Percentiles rank a stretch among this genome's conserved stretches.
Conservation (phyloP, 2,113 vertebrate genomes). For the Cebus imitator region DNA sequence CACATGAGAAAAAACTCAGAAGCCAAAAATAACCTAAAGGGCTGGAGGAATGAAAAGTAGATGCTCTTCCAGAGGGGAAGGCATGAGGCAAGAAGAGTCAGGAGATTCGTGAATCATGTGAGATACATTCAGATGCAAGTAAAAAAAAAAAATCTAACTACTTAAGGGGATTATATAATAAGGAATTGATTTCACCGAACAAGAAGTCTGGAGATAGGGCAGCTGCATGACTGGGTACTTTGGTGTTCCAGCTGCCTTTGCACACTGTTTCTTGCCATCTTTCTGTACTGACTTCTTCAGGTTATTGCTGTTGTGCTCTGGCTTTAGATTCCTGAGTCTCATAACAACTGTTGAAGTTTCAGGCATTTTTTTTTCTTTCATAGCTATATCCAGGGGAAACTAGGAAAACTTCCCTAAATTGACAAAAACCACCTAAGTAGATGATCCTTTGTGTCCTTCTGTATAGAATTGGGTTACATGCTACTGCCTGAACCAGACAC, state of each 20-base stretch:
- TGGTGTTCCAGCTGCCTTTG: too few relatives aligned
- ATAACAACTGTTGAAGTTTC: neutral
- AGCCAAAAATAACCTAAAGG: neutral
- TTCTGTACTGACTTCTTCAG: neutral
- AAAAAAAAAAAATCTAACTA: neutral
- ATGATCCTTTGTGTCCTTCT: neutral
- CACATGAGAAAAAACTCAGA: neutral
- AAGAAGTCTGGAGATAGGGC: neutral
- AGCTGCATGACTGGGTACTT: too few relatives aligned
- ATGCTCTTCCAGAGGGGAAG: neutral
- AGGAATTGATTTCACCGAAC: neutral
- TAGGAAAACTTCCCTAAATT: neutral
- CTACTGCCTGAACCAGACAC: neutral
- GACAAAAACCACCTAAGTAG: neutral
- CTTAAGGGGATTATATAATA: too few relatives aligned
- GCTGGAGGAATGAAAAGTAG: neutral
- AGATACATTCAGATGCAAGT: neutral
- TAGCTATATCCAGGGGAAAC: too few relatives aligned
- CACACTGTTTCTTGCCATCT: neutral
- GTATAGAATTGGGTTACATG: fast-evolving
- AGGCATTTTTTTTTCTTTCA: neutral
- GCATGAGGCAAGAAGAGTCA: neutral
- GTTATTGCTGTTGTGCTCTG: neutral
- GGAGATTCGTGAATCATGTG: fast-evolving
- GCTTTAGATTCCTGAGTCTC: neutral